Evolutionary conservation across 1,140 invertebrate species (phyloP), one percentile per base, ranked within the genome.

Genomic region (Mamestra configurata): DNA sequence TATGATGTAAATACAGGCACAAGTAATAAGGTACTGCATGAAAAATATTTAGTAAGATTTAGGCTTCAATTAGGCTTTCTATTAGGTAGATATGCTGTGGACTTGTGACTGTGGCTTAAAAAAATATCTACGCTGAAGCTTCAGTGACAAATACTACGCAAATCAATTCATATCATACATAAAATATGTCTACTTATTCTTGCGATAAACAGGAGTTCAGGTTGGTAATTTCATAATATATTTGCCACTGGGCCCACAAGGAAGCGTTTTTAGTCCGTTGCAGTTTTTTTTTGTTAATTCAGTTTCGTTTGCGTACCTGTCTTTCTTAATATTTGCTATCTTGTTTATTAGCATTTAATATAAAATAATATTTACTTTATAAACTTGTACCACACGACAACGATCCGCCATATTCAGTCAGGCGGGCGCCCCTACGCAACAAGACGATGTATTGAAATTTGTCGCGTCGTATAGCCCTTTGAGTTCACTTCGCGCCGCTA

Each of bases 401-500:
- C 72, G 49, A 88, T 88, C 68, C 80, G 82, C 83, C 79, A 85
- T 85, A 88, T 84, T 86, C 84, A 83, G 57, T 77, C 53, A 31
- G 84, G 85, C 86, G 85, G 40, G 76, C 78, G 77, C 81, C 86
- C 87, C 87, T 84, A 79, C 81, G 70, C 78, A 71, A 66, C 72
- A 77, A 27, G 75, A 81, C 81, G 85, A 89, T 86, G 86, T 86
- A 89, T 90, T 90, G 87, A 91, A 91, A 91, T 90, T 91, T 91
- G 90, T 91, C 87, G 84, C 82, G 78, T 59, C 81, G 77, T 31
- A 61, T 24, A 82, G 81, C 79, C 66, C 46, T 81, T 53, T 79
- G 61, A 79, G 61, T 84, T 81, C 72, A 70, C 66, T 82, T 70
- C 76, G 57, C 73, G 40, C 13, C 59, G 61, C 55, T 51, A 80